Percentiles rank a stretch among this genome's conserved stretches.
phyloP scores from a whole-genome alignment of 2,888 invertebrate species.

The Gerris lacustris region DNA sequence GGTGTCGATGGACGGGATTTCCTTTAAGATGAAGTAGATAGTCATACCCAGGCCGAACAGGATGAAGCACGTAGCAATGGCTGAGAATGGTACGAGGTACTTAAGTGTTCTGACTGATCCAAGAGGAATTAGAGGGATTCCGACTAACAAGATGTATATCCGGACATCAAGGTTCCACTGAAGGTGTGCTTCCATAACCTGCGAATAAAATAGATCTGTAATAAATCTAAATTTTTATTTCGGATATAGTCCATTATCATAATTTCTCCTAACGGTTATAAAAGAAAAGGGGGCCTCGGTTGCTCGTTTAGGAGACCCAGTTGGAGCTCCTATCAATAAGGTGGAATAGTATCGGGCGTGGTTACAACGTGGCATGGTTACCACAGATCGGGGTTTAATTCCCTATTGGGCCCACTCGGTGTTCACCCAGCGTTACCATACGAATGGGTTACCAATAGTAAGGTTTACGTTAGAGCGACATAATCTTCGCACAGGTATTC shows the following conservation, averaged over 20 bases:
- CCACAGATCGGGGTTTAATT: no score
- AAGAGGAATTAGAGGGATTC: slow-evolving; percentile 57
- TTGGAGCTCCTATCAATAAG: no score
- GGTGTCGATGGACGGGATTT: slow-evolving; percentile 44
- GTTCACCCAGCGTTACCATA: no score
- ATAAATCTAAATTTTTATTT: neutral
- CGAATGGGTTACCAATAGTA: no score
- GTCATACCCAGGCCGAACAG: slow-evolving; percentile 67
- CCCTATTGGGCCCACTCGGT: no score
- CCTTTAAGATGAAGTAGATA: slow-evolving; percentile 66
- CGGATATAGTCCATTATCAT: neutral
- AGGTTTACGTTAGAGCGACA: no score
- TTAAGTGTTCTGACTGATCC: slow-evolving; percentile 66
- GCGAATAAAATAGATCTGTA: slow-evolving; percentile 12
- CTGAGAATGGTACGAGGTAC: slow-evolving; percentile 77
- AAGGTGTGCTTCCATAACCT: slow-evolving; percentile 30
- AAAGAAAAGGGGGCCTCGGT: neutral
- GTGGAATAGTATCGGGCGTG: no score
- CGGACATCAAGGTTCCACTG: slow-evolving; percentile 37
- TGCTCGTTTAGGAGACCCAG: no score
- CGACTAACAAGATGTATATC: slow-evolving; percentile 53
- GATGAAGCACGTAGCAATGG: slow-evolving; percentile 72
- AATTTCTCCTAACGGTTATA: neutral
- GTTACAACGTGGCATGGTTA: no score
- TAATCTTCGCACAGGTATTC: no score